Base-by-base conservation (phyloP, 2,113 vertebrate species). In the Rhabdornis inornatus region DNA sequence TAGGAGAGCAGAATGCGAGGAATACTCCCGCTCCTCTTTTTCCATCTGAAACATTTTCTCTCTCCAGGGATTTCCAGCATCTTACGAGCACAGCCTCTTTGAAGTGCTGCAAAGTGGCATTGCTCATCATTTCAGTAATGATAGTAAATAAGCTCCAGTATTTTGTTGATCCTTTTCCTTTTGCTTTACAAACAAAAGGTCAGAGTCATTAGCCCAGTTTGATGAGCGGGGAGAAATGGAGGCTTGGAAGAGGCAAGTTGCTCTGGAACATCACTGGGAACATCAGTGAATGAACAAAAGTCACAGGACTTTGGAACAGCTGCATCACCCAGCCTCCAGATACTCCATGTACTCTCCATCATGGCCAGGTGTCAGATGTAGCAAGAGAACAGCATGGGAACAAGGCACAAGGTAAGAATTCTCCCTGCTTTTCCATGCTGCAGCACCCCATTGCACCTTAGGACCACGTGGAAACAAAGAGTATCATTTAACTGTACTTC, bases 181-280 rank as follows among this genome's bases (percentile, higher is more conserved):
- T 86, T 94, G 90, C 96, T 94, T 94, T 89, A 75, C 93, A 95
- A 95, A 96, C 93, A 95, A 90, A 97, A 96, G 93, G 95, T 92
- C 94, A 96, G 83, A 95, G 65, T 93, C 93, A 94, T 96, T 94
- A 96, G 94, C 90, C 90, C 68, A 75, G 90, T 78, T 89, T 78
- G 89, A 94, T 4, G 76, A 92, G 74, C 1, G 0, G 39, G 91
- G 56, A 82, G 85, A 66, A 94, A 92, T 1, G n/a, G 79, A 92
- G 71, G 76, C 79, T 66, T 0, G 14, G 50, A 55, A 84, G 56
- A 92, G 74, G 75, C 64, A 89, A 56, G 68, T 27, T 4, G 42
- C 66, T 86, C 59, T 72, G 55, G 9, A 65, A 40, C 66, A 66
- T 52, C 61, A 44, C 2, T 1, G 3, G 52, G 21, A 72, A 70